These are phyloP conservation scores for Scarus forsteni DNA, from an alignment of 2,797 vertebrate genomes.

Conservation along the genomic window DNA sequence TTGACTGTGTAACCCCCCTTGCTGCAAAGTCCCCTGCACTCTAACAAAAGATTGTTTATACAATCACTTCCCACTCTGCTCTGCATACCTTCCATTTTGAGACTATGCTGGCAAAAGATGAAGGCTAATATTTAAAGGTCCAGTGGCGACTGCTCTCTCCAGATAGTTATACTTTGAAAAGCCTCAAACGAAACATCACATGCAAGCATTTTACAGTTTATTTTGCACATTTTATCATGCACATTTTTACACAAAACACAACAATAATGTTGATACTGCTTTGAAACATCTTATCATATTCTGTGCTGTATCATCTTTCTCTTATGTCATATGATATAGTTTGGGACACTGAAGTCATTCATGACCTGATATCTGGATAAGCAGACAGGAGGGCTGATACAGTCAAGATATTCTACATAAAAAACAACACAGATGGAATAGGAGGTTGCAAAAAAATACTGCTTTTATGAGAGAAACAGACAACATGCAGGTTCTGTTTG, in stretches of 20 bases:
- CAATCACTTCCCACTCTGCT: constrained; percentile 18
- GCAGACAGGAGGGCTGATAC: not conserved
- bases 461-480: not conserved
- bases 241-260: not conserved
- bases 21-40: not conserved
- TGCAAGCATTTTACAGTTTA: not conserved
- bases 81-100: constrained; percentile 39
- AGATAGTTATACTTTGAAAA: constrained; percentile 11
- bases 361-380: constrained; percentile 11
- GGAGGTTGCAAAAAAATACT: not conserved
- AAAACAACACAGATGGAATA: constrained; percentile 1
- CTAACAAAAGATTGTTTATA: constrained; percentile 42
- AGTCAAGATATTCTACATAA: constrained; percentile 18
- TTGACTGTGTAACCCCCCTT: not conserved
- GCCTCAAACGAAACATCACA: not conserved
- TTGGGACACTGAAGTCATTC: constrained; percentile 6
- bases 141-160: not conserved
- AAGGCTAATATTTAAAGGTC: constrained; percentile 4
- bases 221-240: not conserved
- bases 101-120: not conserved
- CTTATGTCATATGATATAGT: constrained; percentile 6
- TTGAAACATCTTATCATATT: constrained; percentile 18
- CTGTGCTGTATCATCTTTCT: not conserved
- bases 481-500: not conserved
- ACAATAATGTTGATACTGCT: not conserved